Evolutionary conservation across 2,797 vertebrate species (phyloP), one percentile per base, ranked within the genome.

Genomic region (Sciurus carolinensis): DNA sequence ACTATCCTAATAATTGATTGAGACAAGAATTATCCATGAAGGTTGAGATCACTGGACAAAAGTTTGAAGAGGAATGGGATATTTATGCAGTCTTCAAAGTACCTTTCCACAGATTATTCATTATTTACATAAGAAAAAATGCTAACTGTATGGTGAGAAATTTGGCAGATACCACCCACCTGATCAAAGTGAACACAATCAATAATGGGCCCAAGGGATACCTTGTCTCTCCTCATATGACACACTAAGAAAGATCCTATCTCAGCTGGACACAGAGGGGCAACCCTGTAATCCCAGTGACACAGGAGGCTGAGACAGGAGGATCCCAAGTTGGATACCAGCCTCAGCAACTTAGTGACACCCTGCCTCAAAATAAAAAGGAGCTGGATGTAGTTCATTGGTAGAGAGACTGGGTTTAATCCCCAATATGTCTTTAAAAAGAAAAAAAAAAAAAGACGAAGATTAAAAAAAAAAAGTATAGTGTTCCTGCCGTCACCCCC

Each of bases 171-270:
- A 47, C 30, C 85, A 71, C 10, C 42, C 69, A 72, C 4, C 33
- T 28, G 44, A 59, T 67, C 59, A 64, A 90, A 95, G 77, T 84
- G 64, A 96, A 75, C 47, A 93, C 9, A 50, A 50, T 54, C n/a
- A 79, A 50, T 80, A 75, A 72, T 26, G 42, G 30, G 24, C 77
- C 59, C 13, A 69, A 54, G n/a, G 50, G 66, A 79, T 36, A 75
- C 4, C 2, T 3, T n/a, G 28, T 75, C 86, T 87, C 47, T 92
- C 47, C 73, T 94, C 54, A 79, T 26, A 62, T 62, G 72, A 57
- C 36, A 20, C 18, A 24, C 10, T 42, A 59, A 94, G 26, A 77
- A 42, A 52, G 33, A 89, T 33, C 66, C 4, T 59, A 50, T 17
- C 84, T 72, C 57, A 75, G 9, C 7, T 8, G 57, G 57, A 15